Evolutionary conservation across 2,113 vertebrate species (phyloP), one percentile per base, ranked within the genome.

Genomic region (Percopsis transmontana): DNA sequence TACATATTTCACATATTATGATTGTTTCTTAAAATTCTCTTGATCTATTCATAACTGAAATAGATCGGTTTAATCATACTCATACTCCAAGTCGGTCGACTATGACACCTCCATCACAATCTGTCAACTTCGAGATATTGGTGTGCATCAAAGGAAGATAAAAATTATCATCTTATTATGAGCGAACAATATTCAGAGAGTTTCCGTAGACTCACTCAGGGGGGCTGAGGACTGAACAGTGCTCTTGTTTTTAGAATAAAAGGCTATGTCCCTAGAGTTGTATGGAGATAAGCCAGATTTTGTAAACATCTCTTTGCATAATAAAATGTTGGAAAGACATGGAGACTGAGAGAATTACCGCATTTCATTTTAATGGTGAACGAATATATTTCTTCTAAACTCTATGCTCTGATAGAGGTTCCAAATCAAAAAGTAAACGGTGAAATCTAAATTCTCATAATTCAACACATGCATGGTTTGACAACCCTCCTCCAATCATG

Each of bases 231-330:
- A 66, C 51, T 77, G 63, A 80, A 56, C 62, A 69, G 56, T 18
- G 52, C 70, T 68, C 58, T 80, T 89, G 77, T 77, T 85, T 86
- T 27, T 52, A 70, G 67, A 53, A 20, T 12, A 72, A 48, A 55
- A 55, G 59, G 48, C 72, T 40, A 2, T 3, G 1, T 87, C 87
- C 82, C 82, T 1, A 50, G 79, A 75, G 83, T 86, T 76, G 40
- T 82, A 79, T 82, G 81, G 72, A 87, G 80, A 86, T 77, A 61
- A 81, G 68, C 57, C 80, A 64, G 76, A 79, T 60, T 81, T 85
- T 81, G 74, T 73, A 83, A 86, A 83, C 79, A 83, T 84, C 66
- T 81, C 77, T 88, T 80, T 90, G 76, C 85, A 85, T 85, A 83
- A 81, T 77, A 57, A 80, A 85, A 80, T 69, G 52, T 55, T 71